Percentiles rank a stretch among this genome's conserved stretches.
Conservation (phyloP, 1,140 invertebrate species). For the Palaemon carinicauda region DNA sequence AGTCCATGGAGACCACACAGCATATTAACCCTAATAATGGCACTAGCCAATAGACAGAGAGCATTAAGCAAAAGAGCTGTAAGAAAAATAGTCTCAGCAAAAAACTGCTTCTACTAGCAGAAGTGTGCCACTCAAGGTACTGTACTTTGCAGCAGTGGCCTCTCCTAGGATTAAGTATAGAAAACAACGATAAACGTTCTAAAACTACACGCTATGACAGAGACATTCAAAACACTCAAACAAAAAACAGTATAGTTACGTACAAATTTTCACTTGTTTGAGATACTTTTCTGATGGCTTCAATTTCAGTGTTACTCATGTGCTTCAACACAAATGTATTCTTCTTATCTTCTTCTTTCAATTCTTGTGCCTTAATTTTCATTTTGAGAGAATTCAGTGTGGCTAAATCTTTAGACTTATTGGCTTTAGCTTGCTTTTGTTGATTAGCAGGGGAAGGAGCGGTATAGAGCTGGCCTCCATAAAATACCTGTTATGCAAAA, state of each 20-base stretch:
- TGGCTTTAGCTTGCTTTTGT: slow-evolving; percentile 21
- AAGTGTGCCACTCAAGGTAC: no score
- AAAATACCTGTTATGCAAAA: slow-evolving; percentile 48
- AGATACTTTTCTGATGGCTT: slow-evolving; percentile 34
- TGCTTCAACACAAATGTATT: slow-evolving; percentile 52
- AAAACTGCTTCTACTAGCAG: no score
- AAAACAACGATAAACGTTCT: no score
- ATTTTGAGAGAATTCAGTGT: slow-evolving; percentile 66
- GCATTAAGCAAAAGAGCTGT: no score
- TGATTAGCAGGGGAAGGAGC: slow-evolving; percentile 17
- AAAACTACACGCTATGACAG: no score
- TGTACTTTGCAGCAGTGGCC: no score
- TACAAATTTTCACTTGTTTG: slow-evolving; percentile 49
- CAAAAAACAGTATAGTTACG: not conserved
- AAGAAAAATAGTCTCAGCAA: no score
- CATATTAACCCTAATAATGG: no score
- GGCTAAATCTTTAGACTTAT: slow-evolving; percentile 49
- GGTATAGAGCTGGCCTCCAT: slow-evolving; percentile 56
- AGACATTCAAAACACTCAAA: no score
- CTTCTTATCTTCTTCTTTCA: slow-evolving; percentile 73
- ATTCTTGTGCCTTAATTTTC: slow-evolving; percentile 76
- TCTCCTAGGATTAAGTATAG: no score
- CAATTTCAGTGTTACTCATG: slow-evolving; percentile 45
- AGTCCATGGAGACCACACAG: no score
- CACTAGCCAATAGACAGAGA: no score